Conservation (phyloP, 2,888 invertebrate genomes). For the Ommatoiulus sabulosus region DNA sequence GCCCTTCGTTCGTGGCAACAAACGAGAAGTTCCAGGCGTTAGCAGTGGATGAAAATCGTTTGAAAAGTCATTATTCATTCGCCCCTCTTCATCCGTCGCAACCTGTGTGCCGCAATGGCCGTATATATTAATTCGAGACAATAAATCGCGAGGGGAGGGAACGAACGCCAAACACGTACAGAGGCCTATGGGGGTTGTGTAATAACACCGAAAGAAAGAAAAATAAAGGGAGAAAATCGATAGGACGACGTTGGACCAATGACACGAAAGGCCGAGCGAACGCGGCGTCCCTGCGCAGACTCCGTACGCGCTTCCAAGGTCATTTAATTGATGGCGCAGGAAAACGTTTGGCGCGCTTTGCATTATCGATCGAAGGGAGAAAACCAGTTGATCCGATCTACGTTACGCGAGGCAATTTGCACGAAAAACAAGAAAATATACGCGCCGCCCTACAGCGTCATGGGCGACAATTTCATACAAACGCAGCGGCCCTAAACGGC, state of each 20-base stretch:
- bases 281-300: neutral
- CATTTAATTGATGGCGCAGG: neutral
- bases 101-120: conserved; percentile 43
- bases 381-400: conserved; percentile 21
- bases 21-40: neutral
- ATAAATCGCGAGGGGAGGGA: conserved; percentile 36
- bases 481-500: too few relatives aligned
- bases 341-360: neutral
- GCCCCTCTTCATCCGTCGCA: neutral
- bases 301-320: neutral
- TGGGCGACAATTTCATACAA: too few relatives aligned
- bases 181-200: neutral
- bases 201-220: neutral
- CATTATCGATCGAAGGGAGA: neutral
- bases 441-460: too few relatives aligned
- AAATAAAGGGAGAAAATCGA: neutral
- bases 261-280: conserved; percentile 18
- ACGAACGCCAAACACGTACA: neutral
- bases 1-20: neutral
- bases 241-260: neutral
- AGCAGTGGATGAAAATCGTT: conserved; percentile 23
- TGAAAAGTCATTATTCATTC: conserved; percentile 43
- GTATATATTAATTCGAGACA: conserved; percentile 43
- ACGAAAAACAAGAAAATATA: too few relatives aligned
- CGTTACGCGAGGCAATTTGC: neutral